Base-by-base conservation (phyloP, 2,113 vertebrate genomes). In the Neomonachus schauinslandi region DNA sequence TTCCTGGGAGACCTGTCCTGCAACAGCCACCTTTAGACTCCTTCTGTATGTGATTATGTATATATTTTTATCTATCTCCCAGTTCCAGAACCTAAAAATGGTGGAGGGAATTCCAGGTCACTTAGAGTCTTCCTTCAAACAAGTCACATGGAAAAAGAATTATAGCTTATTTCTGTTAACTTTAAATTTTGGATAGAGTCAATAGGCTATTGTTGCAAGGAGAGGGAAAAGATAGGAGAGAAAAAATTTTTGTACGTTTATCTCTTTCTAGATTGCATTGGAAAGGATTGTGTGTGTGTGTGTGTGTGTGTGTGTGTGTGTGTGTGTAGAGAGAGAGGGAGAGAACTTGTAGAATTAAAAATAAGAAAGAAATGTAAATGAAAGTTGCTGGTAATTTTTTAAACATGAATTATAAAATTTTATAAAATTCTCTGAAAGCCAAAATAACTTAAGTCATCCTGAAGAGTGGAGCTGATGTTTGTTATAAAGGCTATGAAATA, bases 21-120 rank as follows among this genome's bases (percentile, higher is more conserved):
- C n/a, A 89, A 65, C 24, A 63, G 19, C 28, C 46, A 86, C 10
- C 10, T 36, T 91, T 88, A 77, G 31, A 80, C 33, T 67, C 51
- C 16, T 24, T 57, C 26, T 89, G 22, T 63, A 57, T 77, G 22
- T 2, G 1, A 59, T 33, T 71, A 15, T 71, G 13, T 74, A 28
- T 36, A 71, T 67, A 53, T 63, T 39, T 71, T 89, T 46, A 24
- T 77, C 16, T 69, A 33, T 61, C 26, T 79, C 19, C 15, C 39
- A 89, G 14, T 89, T 94, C n/a, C 39, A 82, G 22, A 91, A 91
- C 24, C 11, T 95, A 86, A 94, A 97, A 94, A 46, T 31, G 4
- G 8, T 39, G 3, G n/a, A 10, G 28, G 53, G 13, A 49, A 87
- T 80, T 90, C 93, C 61, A 36, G 36, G 55, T 89, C 57, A 18